A percentile compares a stretch with the other conserved stretches of the same genome.
These are phyloP conservation scores for Tenualosa thibaudeaui DNA, from an alignment of 2,797 vertebrate species.

Conservation along the genomic window DNA sequence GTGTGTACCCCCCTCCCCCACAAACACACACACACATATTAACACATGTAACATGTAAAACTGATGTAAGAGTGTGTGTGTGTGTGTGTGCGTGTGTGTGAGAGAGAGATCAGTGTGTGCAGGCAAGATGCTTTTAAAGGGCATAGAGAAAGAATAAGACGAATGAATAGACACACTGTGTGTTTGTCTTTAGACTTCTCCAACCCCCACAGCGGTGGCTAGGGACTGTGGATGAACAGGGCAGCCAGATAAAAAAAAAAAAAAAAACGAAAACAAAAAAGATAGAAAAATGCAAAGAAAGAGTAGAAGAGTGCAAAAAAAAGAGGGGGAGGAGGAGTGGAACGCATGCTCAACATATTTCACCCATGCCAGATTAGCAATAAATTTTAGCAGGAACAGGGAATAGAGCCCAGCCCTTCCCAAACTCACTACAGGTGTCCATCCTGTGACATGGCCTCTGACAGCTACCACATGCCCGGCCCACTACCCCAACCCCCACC, in stretches of 20 bases:
- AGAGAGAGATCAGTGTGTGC: slow-evolving; percentile 18
- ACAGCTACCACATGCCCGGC: slow-evolving; percentile 31
- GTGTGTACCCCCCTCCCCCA: background rate
- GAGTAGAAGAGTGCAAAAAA: background rate
- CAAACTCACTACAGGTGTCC: slow-evolving; percentile 27
- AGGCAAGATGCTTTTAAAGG: slow-evolving; percentile 38
- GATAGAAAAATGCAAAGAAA: slow-evolving; percentile 4
- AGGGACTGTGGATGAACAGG: slow-evolving; percentile 14
- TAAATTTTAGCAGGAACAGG: background rate
- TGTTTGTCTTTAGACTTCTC: slow-evolving; percentile 21
- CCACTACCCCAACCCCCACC: background rate
- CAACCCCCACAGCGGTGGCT: background rate
- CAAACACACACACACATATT: background rate
- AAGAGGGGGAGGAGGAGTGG: background rate
- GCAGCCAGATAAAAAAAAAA: background rate
- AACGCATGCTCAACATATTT: slow-evolving; percentile 5
- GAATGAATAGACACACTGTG: slow-evolving; percentile 35
- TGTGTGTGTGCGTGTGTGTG: background rate
- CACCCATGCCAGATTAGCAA: slow-evolving; percentile 14
- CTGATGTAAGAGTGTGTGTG: background rate
- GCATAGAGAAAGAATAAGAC: slow-evolving; percentile 28
- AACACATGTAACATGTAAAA: no score
- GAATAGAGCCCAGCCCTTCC: background rate
- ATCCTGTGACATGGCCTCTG: slow-evolving; percentile 29
- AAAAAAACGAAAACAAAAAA: background rate